Base-by-base conservation (phyloP, 2,888 invertebrate genomes). In the Buathra laborator region DNA sequence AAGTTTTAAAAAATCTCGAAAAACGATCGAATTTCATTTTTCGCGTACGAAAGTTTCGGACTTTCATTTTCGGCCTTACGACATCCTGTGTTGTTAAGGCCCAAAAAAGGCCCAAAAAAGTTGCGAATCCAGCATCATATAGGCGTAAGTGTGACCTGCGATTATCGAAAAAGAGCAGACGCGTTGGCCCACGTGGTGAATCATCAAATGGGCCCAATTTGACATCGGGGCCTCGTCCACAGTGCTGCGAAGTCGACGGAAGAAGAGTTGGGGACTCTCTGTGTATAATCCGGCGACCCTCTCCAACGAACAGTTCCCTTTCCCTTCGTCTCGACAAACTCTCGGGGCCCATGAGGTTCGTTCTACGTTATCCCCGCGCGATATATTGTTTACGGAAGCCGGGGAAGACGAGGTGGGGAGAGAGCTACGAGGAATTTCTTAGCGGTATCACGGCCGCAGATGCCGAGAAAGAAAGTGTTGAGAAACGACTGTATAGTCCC, bases 381-480 rank as follows among this genome's bases (percentile, higher is more conserved):
- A 78, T 72, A 62, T 48, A 85, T 85, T 85, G 84, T 84, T 84
- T 84, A 84, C 81, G 84, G 84, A 81, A 84, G 77, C 71, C 44
- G 74, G 62, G n/a, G 16, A 51, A 19, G 46, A 68, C 7, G 14
- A 66, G 43, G 78, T 62, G 68, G 81, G 77, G 64, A 44, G 53
- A 70, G 59, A 14, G 75, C 51, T 16, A 68, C 43, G 16, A 46
- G 78, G 81, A 78, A 85, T 85, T 85, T 81, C 81, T 56, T 75
- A 85, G 81, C 84, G 84, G 81, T 81, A 78, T 85, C 81, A 75
- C 75, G 78, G 78, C 74, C 81, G 74, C 64, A 53, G 74, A 68
- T 78, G 46, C 19, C 74, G 74, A 81, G 78, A 70, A 81, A 48
- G 81, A 81, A 81, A 84, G 81, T 81, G 77, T 81, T 64, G 74